Evolutionary conservation across 1,140 invertebrate species (phyloP).

Genomic region (Venturia canescens): DNA sequence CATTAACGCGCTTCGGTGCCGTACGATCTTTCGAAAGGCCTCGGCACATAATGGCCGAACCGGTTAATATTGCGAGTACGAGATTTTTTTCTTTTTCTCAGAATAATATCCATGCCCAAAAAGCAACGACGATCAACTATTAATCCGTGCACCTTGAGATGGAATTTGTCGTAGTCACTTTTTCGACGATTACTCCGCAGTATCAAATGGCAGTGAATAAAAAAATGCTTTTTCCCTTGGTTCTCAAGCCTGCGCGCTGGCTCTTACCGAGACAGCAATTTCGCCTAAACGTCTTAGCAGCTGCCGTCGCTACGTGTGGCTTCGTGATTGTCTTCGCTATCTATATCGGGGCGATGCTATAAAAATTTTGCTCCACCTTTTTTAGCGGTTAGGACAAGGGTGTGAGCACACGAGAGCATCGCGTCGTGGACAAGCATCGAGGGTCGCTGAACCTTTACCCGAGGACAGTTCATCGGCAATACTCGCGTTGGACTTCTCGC

Average conservation of each 20-base stretch:
- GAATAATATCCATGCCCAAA: background rate
- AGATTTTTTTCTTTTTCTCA: background rate
- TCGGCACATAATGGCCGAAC: background rate
- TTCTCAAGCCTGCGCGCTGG: conserved; percentile 35
- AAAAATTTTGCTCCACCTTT: background rate
- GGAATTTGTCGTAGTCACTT: background rate
- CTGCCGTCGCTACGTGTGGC: conserved; percentile 52
- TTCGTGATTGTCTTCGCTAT: conserved; percentile 16
- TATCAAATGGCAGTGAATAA: background rate
- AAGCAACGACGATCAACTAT: conserved; percentile 1
- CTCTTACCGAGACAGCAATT: conserved; percentile 56
- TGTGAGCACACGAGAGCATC: too few species aligned
- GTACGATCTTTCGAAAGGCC: background rate
- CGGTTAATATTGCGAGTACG: background rate
- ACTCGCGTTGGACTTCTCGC: background rate
- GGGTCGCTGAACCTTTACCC: background rate
- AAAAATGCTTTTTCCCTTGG: background rate
- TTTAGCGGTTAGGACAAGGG: background rate
- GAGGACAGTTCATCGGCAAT: background rate
- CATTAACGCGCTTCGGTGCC: background rate
- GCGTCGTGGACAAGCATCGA: background rate
- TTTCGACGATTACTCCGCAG: background rate
- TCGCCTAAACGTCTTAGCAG: conserved; percentile 58
- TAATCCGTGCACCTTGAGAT: background rate
- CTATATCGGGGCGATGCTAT: conserved; percentile 17